Evolutionary conservation across 2,888 invertebrate genomes (phyloP), one percentile per base, ranked within the genome.

Genomic region (Rambutsinella grinnellia): DNA sequence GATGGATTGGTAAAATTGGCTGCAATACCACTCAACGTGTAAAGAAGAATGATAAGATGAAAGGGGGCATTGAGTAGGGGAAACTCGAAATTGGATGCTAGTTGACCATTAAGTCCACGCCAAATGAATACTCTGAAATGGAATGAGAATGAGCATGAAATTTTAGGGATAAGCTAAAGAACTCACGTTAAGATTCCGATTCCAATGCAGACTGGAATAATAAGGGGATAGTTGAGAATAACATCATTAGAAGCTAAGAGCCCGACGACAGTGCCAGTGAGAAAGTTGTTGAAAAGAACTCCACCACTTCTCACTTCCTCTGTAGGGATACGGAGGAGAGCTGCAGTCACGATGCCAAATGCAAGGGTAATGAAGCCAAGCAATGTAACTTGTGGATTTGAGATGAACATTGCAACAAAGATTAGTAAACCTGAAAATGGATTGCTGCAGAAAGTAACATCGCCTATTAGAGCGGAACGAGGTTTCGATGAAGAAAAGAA

Each of bases 61-160:
- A 76, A 75, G 0, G 82, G 79, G 2, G 78, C 69, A 58, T 79
- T 82, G 44, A 82, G 56, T 3, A 79, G 27, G 5, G 79, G 80
- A 15, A 82, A 63, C 44, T 78, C 62, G 26, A 63, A 44, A 23
- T 61, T 36, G 6, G 61, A 56, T 19, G 61, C 74, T 44, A 79
- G 23, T 0, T 75, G 1, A 3, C 77, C 79, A 19, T 79, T 36
- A 8, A 82, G 17, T 0, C 78, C 76, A 28, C 53, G 61, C 76
- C 79, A 80, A 13, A 79, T 47, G 36, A 81, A 66, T 47, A 79
- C 65, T 21, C 81, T 81, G 51, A 1, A 49, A 27, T 36, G 21
- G 36, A 61, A 24, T 53, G 44, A 27, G 54, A 53, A 53, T 27
- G 3, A 21, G 13, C 10, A 19, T n/a, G 15, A 21, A 49, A 63